Percentiles rank a stretch among this genome's conserved stretches.
Evolutionary conservation across 2,113 vertebrate genomes (phyloP).

Genomic region (Phrynosoma platyrhinos): DNA sequence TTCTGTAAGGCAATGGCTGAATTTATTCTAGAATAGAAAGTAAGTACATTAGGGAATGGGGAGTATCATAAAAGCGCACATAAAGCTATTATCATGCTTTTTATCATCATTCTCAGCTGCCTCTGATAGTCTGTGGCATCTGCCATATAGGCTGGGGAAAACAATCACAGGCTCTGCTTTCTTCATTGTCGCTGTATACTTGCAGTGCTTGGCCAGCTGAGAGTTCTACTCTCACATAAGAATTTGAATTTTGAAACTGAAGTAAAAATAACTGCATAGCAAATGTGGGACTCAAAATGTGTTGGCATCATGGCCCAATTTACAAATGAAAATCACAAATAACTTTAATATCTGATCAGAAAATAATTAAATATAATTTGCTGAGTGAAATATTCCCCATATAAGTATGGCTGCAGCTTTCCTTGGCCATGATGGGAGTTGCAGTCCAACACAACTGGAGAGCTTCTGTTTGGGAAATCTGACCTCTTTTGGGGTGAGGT

Average conservation of each 20-base stretch:
- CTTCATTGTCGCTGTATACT: slow-evolving; percentile 39
- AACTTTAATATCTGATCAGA: not conserved
- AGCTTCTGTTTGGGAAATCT: no score
- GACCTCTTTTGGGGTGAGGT: no score
- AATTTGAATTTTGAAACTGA: slow-evolving; percentile 39
- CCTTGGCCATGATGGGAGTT: no score
- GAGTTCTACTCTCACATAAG: slow-evolving; percentile 9
- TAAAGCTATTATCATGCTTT: slow-evolving; percentile 42
- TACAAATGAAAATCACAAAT: not conserved
- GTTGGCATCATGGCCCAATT: slow-evolving; percentile 12
- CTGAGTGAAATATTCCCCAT: not conserved
- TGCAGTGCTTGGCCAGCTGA: no score
- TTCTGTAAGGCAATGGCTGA: not conserved
- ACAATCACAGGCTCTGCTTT: slow-evolving; percentile 66
- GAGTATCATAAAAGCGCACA: slow-evolving; percentile 60
- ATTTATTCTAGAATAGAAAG: slow-evolving; percentile 48
- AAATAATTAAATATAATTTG: not conserved
- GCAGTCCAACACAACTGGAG: no score
- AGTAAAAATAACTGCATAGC: not conserved
- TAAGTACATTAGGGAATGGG: slow-evolving; percentile 52
- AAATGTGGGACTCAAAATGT: slow-evolving; percentile 28
- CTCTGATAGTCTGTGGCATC: slow-evolving; percentile 69
- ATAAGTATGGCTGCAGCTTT: no score
- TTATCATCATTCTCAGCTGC: slow-evolving; percentile 71
- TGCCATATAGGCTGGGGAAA: slow-evolving; percentile 50